Evolutionary conservation across 2,797 vertebrate genomes (phyloP).

Genomic region (Emydoidea blandingii): DNA sequence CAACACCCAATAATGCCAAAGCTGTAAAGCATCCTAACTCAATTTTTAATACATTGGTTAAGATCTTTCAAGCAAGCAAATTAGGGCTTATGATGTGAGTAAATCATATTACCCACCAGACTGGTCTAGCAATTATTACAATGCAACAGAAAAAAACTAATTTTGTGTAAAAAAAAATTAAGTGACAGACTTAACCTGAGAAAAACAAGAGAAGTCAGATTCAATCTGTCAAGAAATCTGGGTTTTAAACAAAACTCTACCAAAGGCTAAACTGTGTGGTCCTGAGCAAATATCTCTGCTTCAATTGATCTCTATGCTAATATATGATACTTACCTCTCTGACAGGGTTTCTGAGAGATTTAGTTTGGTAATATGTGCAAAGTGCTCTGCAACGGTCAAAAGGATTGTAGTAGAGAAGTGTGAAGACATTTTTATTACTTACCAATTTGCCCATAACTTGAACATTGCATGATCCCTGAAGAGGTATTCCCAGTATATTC

Average conservation of each 20-base stretch:
- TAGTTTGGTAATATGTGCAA: neutral
- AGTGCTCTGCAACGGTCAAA: neutral
- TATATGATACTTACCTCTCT: neutral
- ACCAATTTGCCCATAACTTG: neutral
- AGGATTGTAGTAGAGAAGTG: neutral
- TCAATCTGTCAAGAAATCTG: neutral
- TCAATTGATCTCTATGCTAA: neutral
- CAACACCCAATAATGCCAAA: neutral
- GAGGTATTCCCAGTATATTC: neutral
- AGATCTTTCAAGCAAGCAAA: neutral
- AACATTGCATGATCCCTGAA: neutral
- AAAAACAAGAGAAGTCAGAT: neutral
- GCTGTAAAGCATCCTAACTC: constrained; percentile 19
- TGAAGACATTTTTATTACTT: neutral
- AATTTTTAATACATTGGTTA: neutral
- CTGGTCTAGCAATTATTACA: neutral
- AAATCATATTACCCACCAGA: neutral
- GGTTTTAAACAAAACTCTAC: neutral
- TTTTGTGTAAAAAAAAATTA: neutral
- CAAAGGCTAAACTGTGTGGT: neutral
- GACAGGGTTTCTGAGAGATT: neutral
- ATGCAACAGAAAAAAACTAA: neutral
- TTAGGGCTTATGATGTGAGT: neutral
- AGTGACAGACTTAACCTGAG: neutral
- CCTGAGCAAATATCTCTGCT: neutral